Evolutionary conservation across 2,888 invertebrate species (phyloP).

Genomic region (Diplazon laetatorius): DNA sequence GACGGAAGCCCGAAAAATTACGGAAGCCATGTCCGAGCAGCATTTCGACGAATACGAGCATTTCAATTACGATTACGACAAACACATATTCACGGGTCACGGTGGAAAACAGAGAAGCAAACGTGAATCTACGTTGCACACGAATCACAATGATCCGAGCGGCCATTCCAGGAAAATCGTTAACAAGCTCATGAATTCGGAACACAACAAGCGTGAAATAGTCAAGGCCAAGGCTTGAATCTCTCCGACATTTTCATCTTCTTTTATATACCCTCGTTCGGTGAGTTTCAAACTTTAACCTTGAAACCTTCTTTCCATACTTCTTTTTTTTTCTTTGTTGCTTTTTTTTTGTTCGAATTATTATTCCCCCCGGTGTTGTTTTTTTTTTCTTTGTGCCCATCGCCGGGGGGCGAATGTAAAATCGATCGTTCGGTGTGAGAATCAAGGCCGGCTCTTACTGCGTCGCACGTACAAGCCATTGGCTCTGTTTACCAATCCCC

Average conservation of each 20-base stretch:
- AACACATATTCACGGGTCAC: conserved; percentile 92
- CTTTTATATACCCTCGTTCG: no score
- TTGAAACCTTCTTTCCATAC: no score
- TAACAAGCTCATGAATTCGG: conserved; percentile 92
- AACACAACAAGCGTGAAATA: conserved; percentile 89
- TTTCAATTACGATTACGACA: conserved; percentile 97
- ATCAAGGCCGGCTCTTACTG: conserved; percentile 45
- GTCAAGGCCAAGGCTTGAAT: conserved; percentile 79
- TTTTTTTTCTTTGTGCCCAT: no score
- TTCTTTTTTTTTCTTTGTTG: no score
- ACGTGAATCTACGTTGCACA: conserved; percentile 93
- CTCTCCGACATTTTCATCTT: no score
- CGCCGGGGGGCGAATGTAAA: no score
- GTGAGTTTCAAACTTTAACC: no score
- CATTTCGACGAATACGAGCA: conserved; percentile 96
- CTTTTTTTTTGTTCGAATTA: not conserved
- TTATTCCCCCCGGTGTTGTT: not conserved
- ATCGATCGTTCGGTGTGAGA: not conserved
- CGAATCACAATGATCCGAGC: conserved; percentile 95
- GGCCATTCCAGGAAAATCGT: conserved; percentile 97
- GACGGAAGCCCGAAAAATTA: not conserved
- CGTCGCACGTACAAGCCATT: conserved; percentile 11
- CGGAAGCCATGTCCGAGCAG: conserved; percentile 88
- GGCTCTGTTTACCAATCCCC: conserved; percentile 19
- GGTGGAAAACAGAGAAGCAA: conserved; percentile 96